Evolutionary conservation across 2,888 invertebrate genomes (phyloP).

Genomic region (Drosophila fulvimacula): DNA sequence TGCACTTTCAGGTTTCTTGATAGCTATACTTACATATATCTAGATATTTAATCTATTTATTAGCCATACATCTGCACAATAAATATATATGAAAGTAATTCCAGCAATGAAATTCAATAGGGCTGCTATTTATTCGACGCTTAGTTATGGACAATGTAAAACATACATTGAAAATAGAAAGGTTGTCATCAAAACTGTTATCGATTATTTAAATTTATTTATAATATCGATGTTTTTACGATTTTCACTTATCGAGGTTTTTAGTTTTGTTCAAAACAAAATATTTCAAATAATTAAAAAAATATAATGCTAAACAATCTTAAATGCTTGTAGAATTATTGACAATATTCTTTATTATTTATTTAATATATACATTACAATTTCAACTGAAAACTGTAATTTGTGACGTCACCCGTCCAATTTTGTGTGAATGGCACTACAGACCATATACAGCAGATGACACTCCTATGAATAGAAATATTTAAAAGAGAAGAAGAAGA

Average conservation of each 20-base stretch:
- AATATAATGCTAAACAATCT: no score
- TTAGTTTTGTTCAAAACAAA: not conserved
- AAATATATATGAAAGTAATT: conserved; percentile 1
- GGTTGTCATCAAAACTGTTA: not conserved
- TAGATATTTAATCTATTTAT: conserved; percentile 4
- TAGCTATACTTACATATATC: conserved; percentile 7
- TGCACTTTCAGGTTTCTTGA: not conserved
- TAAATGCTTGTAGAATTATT: not conserved
- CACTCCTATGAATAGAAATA: conserved; percentile 56
- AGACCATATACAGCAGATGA: conserved; percentile 32
- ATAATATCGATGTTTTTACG: not conserved
- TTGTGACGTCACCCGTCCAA: conserved; percentile 25
- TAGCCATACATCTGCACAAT: conserved; percentile 15
- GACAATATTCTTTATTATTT: not conserved
- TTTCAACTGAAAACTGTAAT: not conserved
- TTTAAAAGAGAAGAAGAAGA: conserved; percentile 41
- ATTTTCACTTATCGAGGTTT: not conserved
- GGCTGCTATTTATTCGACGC: conserved; percentile 27
- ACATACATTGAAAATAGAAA: conserved; percentile 5
- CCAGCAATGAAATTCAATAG: conserved; percentile 8
- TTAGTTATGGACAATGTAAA: conserved; percentile 21
- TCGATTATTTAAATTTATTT: conserved; percentile 5
- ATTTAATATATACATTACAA: not conserved
- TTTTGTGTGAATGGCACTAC: conserved; percentile 43
- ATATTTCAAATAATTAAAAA: not conserved